phyloP scores from a whole-genome alignment of 2,888 invertebrate genomes.

The Apodemia zela region DNA sequence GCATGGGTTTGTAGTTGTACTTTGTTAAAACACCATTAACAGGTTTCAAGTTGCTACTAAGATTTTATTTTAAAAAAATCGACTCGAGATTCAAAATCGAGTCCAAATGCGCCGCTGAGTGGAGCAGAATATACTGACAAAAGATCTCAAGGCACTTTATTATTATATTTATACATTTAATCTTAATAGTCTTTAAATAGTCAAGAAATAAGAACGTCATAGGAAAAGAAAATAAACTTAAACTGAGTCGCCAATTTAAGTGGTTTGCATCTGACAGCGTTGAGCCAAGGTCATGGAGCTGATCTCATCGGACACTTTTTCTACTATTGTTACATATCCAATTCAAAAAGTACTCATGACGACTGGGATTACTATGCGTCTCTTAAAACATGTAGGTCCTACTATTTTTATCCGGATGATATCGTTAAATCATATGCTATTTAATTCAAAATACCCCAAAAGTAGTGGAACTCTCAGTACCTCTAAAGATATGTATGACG shows the following conservation, averaged over 20 bases:
- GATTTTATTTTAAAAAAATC: no score
- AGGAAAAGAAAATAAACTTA: constrained; percentile 1
- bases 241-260: constrained; percentile 51
- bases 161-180: no score
- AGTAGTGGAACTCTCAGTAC: constrained; percentile 35
- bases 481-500: not conserved
- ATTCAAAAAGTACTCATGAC: constrained; percentile 41
- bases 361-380: constrained; percentile 35
- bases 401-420: constrained; percentile 38
- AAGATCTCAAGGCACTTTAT: no score
- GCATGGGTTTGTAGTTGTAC: no score
- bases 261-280: constrained; percentile 40
- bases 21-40: no score
- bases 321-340: constrained; percentile 50
- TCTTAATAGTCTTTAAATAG: not conserved
- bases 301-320: constrained; percentile 71
- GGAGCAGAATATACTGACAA: no score
- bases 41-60: no score
- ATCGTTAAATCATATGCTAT: constrained; percentile 45
- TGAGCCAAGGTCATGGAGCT: constrained; percentile 58
- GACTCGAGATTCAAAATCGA: no score
- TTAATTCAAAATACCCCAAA: constrained; percentile 40
- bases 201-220: not conserved
- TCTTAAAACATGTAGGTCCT: constrained; percentile 33
- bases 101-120: no score